These are phyloP conservation scores for Amphimedon queenslandica DNA, from an alignment of 37 sponge, comb jelly and placozoan species.

Conservation along the genomic window DNA sequence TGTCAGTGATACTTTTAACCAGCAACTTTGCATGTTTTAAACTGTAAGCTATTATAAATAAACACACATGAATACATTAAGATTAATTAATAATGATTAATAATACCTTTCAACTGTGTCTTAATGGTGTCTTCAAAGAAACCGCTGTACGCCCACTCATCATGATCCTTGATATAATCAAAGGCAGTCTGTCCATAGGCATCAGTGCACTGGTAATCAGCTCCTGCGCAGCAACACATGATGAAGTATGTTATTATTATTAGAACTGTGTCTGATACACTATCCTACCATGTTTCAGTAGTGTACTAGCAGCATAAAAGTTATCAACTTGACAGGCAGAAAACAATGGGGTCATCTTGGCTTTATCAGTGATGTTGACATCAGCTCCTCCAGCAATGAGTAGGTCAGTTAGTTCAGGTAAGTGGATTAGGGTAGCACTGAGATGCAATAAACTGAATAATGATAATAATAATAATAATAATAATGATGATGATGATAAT, in stretches of 20 bases:
- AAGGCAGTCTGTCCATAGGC: constrained; percentile 46
- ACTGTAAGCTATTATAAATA: constrained; percentile 35
- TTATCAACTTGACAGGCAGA: constrained; percentile 66
- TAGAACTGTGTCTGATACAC: neutral
- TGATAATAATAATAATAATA: neutral
- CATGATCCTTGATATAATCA: constrained; percentile 60
- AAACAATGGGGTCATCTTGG: constrained; percentile 62
- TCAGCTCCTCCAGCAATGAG: constrained; percentile 51
- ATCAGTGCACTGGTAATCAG: constrained; percentile 18
- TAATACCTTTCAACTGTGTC: constrained; percentile 44
- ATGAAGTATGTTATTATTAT: neutral
- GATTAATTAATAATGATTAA: no score
- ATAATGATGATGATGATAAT: no score
- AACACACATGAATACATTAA: no score
- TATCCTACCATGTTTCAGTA: constrained; percentile 52
- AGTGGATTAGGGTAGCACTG: neutral
- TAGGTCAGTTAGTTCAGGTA: constrained; percentile 37
- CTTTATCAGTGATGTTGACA: constrained; percentile 37
- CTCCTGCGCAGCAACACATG: constrained; percentile 21
- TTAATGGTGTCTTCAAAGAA: constrained; percentile 38
- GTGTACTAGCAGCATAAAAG: constrained; percentile 48
- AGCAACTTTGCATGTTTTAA: constrained; percentile 39
- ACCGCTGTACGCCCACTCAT: constrained; percentile 81
- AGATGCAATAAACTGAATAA: constrained; percentile 39
- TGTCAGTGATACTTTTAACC: constrained; percentile 22